These are phyloP conservation scores for Greenwoodochromis staneri DNA, from an alignment of 2,113 vertebrate species.

Conservation along the genomic window DNA sequence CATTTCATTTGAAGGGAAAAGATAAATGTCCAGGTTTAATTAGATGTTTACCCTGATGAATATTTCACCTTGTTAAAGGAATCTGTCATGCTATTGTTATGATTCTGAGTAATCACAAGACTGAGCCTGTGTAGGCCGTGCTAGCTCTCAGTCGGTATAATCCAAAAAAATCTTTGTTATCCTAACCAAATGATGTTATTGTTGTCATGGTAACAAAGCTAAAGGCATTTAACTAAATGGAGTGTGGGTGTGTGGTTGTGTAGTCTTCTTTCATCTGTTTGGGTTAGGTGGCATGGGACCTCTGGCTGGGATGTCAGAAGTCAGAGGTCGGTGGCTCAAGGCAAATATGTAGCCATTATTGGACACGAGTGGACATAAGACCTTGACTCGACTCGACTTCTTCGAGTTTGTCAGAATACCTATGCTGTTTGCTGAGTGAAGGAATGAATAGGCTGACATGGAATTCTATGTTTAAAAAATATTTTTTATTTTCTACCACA, in stretches of 20 bases:
- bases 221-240: neutral
- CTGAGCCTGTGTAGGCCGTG: neutral
- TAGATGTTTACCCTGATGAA: conserved; percentile 4
- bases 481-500: conserved; percentile 71
- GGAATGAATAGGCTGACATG: neutral
- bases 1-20: neutral
- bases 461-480: conserved; percentile 63
- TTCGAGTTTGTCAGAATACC: neutral
- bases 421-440: neutral
- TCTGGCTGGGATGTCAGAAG: conserved; percentile 16
- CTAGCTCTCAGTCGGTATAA: neutral
- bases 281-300: neutral
- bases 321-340: conserved; percentile 24
- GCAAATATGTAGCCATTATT: neutral
- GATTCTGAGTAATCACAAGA: neutral
- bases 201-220: conserved; percentile 27
- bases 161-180: neutral
- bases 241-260: conserved; percentile 4
- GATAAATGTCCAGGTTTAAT: conserved; percentile 3
- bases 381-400: neutral
- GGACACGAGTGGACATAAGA: neutral
- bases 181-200: neutral
- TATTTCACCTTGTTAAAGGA: conserved; percentile 9
- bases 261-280: conserved; percentile 38
- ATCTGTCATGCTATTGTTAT: neutral